Base-by-base conservation (phyloP, 2,797 vertebrate species). In the Euphonia xanthogaster region DNA sequence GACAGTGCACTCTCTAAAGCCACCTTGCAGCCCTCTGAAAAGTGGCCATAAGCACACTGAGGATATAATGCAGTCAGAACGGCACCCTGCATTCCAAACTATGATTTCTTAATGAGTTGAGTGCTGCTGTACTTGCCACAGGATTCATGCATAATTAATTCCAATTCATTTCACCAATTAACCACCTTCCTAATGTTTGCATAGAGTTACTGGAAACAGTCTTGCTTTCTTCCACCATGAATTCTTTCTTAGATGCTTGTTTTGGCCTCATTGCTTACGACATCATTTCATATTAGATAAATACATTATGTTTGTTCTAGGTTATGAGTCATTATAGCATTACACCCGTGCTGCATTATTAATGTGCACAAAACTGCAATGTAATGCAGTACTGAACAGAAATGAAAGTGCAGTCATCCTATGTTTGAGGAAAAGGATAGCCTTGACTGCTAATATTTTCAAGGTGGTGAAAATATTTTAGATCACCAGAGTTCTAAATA, bases 81-180 rank as follows among this genome's bases (percentile, higher is more conserved):
- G 5, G 8, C 39, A 70, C 30, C 31, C 58, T 61, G 28, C 10
- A 5, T 60, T 93, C 48, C 67, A 70, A 30, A 47, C 45, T 24
- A 23, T 71, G 51, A 66, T 82, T 93, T 91, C 81, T 77, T 61
- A 66, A 73, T 71, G 74, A 76, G 47, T 18, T 62, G 31, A 88
- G 10, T 54, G 45, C 45, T 82, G 31, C 67, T 87, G 45, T 42
- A 67, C 40, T 87, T 71, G 60, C 71, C 67, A 79, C 80, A 87
- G 55, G 44, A 96, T 85, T 74, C 55, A 95, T 82, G 81, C 81
- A 73, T 87, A 87, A 87, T 93, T 96, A 84, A 90, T 87, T 82
- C 51, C 76, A 67, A 89, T 79, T 88, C 73, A 78, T 92, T 96
- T 93, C 85, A 63, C 37, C 74, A 85, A 94, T 92, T 95, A 95